Conservation (phyloP, 2,797 vertebrate species). For the Ispidina lecontei region DNA sequence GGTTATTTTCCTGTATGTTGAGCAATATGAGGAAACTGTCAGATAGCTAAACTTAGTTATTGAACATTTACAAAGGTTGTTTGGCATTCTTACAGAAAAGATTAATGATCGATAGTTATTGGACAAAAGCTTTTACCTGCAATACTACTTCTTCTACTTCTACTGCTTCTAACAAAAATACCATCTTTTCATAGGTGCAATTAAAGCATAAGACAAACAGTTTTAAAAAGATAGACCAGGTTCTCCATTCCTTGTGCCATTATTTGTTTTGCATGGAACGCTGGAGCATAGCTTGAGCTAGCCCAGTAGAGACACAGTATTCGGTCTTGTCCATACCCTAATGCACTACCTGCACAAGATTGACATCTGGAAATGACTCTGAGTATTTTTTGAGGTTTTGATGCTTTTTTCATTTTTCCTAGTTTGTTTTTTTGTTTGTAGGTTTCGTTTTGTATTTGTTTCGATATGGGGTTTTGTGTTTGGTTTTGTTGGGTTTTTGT, state of each 20-base stretch:
- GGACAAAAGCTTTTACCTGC: slow-evolving; percentile 49
- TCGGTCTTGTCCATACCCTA: background rate
- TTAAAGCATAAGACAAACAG: slow-evolving; percentile 63
- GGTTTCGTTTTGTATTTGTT: too few species aligned
- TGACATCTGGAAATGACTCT: background rate
- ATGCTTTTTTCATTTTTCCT: background rate
- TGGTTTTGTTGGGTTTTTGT: too few species aligned
- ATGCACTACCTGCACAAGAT: background rate
- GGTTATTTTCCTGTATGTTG: slow-evolving; percentile 53
- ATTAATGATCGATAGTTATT: slow-evolving; percentile 27
- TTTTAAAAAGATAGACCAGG: background rate
- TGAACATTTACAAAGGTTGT: slow-evolving; percentile 43
- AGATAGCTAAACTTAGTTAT: slow-evolving; percentile 51
- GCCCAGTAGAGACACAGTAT: background rate
- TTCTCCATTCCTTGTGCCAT: background rate
- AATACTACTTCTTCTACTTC: background rate
- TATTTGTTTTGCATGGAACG: background rate
- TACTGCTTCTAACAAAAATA: slow-evolving; percentile 76
- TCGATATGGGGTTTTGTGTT: too few species aligned
- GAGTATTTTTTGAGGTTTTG: background rate
- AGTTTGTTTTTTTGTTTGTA: too few species aligned
- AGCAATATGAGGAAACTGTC: slow-evolving; percentile 47
- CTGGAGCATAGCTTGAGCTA: background rate
- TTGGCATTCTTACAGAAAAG: slow-evolving; percentile 41
- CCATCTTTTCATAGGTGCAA: slow-evolving; percentile 54